Conservation (phyloP, 2,113 vertebrate species). For the Stigmatopora argus region DNA sequence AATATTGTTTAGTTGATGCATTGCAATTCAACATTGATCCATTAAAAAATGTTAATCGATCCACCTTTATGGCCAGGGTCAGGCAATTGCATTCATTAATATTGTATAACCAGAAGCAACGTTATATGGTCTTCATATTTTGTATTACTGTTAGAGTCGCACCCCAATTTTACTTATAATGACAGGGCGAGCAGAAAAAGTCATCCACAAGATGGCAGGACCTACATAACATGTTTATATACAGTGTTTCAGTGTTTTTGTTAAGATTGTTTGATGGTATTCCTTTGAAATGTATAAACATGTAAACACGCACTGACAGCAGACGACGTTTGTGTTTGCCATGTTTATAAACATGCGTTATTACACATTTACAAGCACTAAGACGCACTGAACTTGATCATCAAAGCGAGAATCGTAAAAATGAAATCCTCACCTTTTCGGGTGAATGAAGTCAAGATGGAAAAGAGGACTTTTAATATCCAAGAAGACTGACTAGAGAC, state of each 20-base stretch:
- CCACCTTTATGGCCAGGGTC: too few relatives aligned
- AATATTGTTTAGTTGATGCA: neutral
- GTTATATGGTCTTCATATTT: neutral
- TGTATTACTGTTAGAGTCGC: neutral
- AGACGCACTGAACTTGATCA: neutral
- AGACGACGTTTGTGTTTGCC: neutral
- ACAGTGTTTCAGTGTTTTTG: neutral
- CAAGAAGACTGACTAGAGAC: neutral
- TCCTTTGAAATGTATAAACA: neutral
- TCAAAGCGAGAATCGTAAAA: neutral
- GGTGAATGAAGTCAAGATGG: neutral
- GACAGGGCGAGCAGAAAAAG: neutral
- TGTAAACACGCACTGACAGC: neutral
- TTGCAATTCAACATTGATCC: too few relatives aligned
- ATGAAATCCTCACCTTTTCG: neutral
- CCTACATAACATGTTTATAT: neutral
- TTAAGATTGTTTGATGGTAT: neutral
- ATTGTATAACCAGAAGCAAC: neutral
- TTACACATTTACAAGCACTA: neutral
- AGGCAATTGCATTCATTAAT: neutral
- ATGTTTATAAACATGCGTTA: neutral
- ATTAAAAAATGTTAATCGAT: too few relatives aligned
- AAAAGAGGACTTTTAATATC: conserved; percentile 12
- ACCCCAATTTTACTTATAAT: neutral
- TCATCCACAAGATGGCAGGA: neutral